Evolutionary conservation across 2,888 invertebrate genomes (phyloP), one percentile per base, ranked within the genome.

Genomic region (Sesamia inferens): DNA sequence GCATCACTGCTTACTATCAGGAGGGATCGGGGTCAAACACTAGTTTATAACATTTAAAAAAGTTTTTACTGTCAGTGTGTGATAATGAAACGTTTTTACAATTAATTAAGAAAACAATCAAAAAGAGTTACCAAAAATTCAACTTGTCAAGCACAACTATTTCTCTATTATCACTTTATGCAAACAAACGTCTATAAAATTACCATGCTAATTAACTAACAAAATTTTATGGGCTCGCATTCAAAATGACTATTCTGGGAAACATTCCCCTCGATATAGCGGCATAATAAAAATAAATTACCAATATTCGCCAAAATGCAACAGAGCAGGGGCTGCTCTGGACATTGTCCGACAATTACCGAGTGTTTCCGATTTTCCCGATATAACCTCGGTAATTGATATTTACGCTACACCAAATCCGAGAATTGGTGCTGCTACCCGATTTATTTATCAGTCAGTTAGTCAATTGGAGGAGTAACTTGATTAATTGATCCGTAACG

Each of bases 261-360:
- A 90, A 88, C 88, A 87, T 87, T 87, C 85, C 91, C 88, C 85
- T 87, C 86, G 68, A 90, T 90, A 89, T 88, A 90, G 89, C 87
- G 85, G 86, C 87, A 89, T 92, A 92, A 94, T 95, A 93, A 94
- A 94, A 94, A 92, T 94, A 93, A 94, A 95, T 94, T 93, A 93
- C 90, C 93, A 92, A 93, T 94, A 93, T 92, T 92, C 90, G 89
- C 90, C 88, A 90, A 92, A 92, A 92, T 91, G 91, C 92, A 92
- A 88, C 88, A 89, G 68, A 78, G 66, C 83, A 57, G 81, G 80
- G 79, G 78, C 63, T 72, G 79, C 55, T 72, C 80, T 83, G 86
- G 83, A 75, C 84, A 87, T 85, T 85, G 82, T 88, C 85, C 83
- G 82, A 85, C 89, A 93, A 94, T 94, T 93, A 93, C 90, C 88